Evolutionary conservation across 2,113 vertebrate genomes (phyloP).

Genomic region (Trochalopteron elliotii): DNA sequence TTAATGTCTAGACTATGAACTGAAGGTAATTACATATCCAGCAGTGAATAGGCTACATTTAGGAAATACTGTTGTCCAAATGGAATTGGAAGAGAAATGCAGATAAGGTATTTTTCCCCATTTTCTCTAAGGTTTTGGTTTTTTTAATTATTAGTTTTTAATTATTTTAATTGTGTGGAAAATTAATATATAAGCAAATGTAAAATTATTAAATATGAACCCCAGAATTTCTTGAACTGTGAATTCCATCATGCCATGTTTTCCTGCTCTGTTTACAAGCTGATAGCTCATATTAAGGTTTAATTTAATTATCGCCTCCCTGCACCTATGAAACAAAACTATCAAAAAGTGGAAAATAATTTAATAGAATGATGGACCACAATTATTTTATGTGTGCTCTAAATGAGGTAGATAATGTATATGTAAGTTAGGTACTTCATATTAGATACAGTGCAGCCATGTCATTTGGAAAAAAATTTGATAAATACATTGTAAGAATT

Average conservation of each 20-base stretch:
- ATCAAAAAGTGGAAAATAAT: neutral
- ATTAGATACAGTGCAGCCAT: neutral
- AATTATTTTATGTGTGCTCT: neutral
- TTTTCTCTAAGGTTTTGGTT: neutral
- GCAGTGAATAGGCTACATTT: conserved; percentile 92
- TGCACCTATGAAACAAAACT: neutral
- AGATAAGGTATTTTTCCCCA: conserved; percentile 73
- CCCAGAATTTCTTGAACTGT: neutral
- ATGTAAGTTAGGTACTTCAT: neutral
- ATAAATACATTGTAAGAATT: neutral
- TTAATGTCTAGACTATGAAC: conserved; percentile 98
- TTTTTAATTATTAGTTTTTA: neutral
- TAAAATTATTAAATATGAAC: conserved; percentile 29
- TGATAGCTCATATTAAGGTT: neutral
- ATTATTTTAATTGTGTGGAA: neutral
- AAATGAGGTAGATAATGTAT: neutral
- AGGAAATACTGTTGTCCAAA: conserved; percentile 93
- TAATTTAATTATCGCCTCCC: neutral
- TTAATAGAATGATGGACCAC: neutral
- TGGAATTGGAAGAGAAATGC: conserved; percentile 86
- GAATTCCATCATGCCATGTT: neutral
- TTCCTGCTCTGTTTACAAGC: neutral
- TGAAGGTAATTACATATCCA: conserved; percentile 98
- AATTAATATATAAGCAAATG: neutral
- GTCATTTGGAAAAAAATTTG: neutral